Evolutionary conservation across 2,888 invertebrate genomes (phyloP), one percentile per base, ranked within the genome.

Genomic region (Leucozona laternaria): DNA sequence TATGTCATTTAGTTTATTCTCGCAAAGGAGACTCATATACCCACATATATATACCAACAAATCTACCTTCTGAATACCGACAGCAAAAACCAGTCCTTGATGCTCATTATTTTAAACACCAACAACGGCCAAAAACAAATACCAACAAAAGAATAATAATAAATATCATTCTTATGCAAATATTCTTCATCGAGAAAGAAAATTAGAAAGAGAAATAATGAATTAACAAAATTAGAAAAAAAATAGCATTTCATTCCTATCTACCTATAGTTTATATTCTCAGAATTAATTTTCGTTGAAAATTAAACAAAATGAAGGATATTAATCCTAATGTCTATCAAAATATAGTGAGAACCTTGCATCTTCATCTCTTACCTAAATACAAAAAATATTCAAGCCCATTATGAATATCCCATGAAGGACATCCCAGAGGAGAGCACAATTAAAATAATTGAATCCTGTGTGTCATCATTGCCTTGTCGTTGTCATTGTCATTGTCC

Each of bases 281-380:
- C 13, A 13, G 48, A 75, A 82, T 86, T 79, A 82, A 86, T 82
- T 86, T 34, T 50, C 70, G 70, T 37, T 68, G 58, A 68, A 68
- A 78, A 78, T 82, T 82, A 86, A 86, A 86, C 82, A 79, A 86
- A 82, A 82, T 86, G 75, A 86, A 86, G 78, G 71, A 86, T 82
- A 86, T 82, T 81, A 86, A 86, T 82, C 64, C 66, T 64, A 57
- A 34, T 78, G 77, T 81, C 77, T 73, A 72, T 68, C 81, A 80
- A 60, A 48, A 57, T 50, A 31, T 20, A 37, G 40, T n/a, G 40
- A 45, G 45, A 50, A n/a, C 6, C 37, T 58, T 72, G 79, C 66
- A 66, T 66, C 66, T 66, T 34, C 34, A 66, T 48, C 48, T 48
- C 2, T 15, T 22, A 48, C 1, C 71, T 75, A 28, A 25, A 71